phyloP scores from a whole-genome alignment of 2,888 invertebrate genomes.

The Tinea trinotella region DNA sequence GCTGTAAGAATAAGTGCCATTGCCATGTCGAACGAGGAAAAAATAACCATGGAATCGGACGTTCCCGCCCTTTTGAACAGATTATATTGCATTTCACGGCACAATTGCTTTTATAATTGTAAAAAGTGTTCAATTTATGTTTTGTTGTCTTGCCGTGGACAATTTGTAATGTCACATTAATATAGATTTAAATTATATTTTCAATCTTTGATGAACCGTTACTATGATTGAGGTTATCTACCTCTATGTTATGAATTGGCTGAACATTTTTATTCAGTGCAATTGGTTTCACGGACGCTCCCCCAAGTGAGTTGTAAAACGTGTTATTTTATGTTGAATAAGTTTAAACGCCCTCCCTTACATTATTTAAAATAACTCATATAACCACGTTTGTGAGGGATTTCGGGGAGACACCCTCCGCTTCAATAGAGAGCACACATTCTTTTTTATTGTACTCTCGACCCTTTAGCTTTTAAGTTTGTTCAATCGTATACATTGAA shows the following conservation, averaged over 20 bases:
- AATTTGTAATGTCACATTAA: too few relatives aligned
- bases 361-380: slow-evolving; percentile 6
- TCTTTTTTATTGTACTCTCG: background rate
- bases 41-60: background rate
- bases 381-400: background rate
- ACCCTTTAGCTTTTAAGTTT: slow-evolving; percentile 8
- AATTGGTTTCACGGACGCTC: background rate
- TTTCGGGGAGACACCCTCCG: background rate
- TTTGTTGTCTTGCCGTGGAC: too few relatives aligned
- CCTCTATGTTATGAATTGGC: too few relatives aligned
- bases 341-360: slow-evolving; percentile 12
- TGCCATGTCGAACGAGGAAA: slow-evolving; percentile 4
- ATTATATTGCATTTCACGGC: slow-evolving; percentile 2
- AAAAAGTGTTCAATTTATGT: background rate
- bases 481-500: slow-evolving; percentile 11
- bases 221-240: too few relatives aligned
- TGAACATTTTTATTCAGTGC: too few relatives aligned
- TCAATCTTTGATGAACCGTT: too few relatives aligned
- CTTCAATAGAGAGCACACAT: background rate
- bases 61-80: slow-evolving; percentile 5
- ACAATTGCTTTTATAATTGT: background rate
- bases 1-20: background rate
- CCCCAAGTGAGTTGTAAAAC: background rate
- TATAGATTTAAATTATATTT: too few relatives aligned
- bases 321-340: slow-evolving; percentile 7